Evolutionary conservation across 2,113 vertebrate genomes (phyloP), one percentile per base, ranked within the genome.

Genomic region (Hippocampus abdominalis): DNA sequence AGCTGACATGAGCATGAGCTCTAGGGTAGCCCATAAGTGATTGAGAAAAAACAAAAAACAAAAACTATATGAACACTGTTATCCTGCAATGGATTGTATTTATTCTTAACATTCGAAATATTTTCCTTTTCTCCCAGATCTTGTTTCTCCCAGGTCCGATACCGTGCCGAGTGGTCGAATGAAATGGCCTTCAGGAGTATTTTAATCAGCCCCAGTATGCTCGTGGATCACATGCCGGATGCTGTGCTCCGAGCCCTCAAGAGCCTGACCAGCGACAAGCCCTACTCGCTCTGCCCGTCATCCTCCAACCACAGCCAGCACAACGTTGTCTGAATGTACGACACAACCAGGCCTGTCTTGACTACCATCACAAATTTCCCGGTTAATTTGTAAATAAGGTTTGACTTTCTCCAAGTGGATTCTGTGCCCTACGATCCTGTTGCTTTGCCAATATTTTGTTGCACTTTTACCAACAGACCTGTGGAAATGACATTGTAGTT

Each of bases 191-290:
- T 99, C 89, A 86, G 92, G 84, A 96, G 88, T 67, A 91, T 99
- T 71, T 87, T 98, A 81, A 98, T 99, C 88, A 95, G 95, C 75
- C 96, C 96, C 2, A 93, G 92, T 89, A 99, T 99, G 97, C 76
- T 99, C 0, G 89, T 91, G 0, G 95, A 99, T 85, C 97, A 99
- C 91, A 94, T 98, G 95, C 97, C 97, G 0, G 94, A 98, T 4
- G 71, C 88, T 21, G 86, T 99, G 71, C 93, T 94, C 18, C 79
- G 82, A 42, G 95, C 95, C 0, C 91, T 99, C 61, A 84, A 86
- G 68, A 92, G 89, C 4, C 88, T 97, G 80, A 92, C 92, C 48
- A 81, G 81, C 0, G 91, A 95, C 46, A 0, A 71, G 62, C 75
- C 86, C 0, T 94, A 87, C 67, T 10, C 89, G 1, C 89, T 95